Evolutionary conservation across 2,888 invertebrate species (phyloP), one percentile per base, ranked within the genome.

Genomic region (Cataglyphis altisquamis): DNA sequence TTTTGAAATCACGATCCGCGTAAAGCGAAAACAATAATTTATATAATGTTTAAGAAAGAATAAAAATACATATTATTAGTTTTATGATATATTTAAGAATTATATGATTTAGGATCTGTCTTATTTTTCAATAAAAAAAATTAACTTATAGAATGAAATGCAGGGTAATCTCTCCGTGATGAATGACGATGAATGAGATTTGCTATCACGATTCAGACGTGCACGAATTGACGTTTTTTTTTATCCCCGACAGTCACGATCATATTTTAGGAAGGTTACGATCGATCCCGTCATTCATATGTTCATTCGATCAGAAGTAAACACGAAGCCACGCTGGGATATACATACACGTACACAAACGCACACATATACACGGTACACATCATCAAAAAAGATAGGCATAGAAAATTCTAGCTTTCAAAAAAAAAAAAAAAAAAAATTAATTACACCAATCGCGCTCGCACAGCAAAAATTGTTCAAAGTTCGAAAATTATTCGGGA

Each of bases 201-300:
- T 15, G 41, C 55, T 18, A 41, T 78, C 41, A 18, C 57, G 41
- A 6, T 8, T 78, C 70, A 6, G 52, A 39, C 55, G n/a, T 25
- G 77, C 39, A 41, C 41, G 21, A 68, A 57, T 41, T 32, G 45
- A 70, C 57, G 21, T 45, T 73, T 39, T 29, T 29, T 25, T 70
- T 70, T 52, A 55, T 18, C 45, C 32, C n/a, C 62, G 70, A 62
- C 36, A 68, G 62, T 67, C 57, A 48, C 68, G 32, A 80, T 62
- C 39, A 81, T n/a, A 45, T 52, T 60, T 45, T 80, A 48, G 70
- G 62, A 83, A 83, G 83, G 81, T 81, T 60, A 80, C 80, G 70
- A 83, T 83, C 83, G 83, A 83, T 83, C 80, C 57, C 64, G 80
- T 81, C 83, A 72, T 72, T 80, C 64, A 62, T 67, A 52, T 6